Evolutionary conservation across 2,113 vertebrate species (phyloP), one percentile per base, ranked within the genome.

Genomic region (Plotosus lineatus): DNA sequence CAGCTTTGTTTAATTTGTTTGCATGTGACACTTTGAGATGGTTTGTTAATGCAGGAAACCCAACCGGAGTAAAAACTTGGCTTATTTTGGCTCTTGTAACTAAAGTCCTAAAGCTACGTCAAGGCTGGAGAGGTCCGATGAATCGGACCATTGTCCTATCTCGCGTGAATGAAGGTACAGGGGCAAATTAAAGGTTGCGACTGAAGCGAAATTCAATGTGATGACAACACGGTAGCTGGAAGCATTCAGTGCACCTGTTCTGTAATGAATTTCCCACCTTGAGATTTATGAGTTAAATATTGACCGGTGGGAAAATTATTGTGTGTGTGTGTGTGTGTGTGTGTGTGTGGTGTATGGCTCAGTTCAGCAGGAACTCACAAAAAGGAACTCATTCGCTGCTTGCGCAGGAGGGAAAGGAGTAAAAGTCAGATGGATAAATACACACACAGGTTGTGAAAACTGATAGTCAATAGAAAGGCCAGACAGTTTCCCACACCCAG

Each of bases 131-230:
- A 42, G 33, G 50, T 63, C 31, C 78, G 23, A 78, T 85, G 81
- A 85, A 85, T 83, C 14, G 68, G 50, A 36, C 44, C 31, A 81
- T 85, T 85, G 84, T 85, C 23, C 73, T 15, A 77, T 46, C 38
- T 6, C 17, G 42, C 66, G 31, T 50, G 75, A 33, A 42, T 56
- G 48, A 53, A 53, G 81, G 68, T 55, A 50, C 9, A 78, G 56
- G 50, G 65, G 21, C 26, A 21, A n/a, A 6, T 66, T 55, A 65
- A 31, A 40, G 46, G 65, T 61, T 42, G 46, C 51, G 31, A 56
- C 53, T 66, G 38, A 53, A 65, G 6, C 17, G 4, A 55, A 40
- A 81, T 53, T 50, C 44, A 53, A 68, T 38, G 56, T 42, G 71
- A 72, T 81, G 78, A 79, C 74, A 65, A 63, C 17, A 36, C 56